A percentile compares a stretch with the other conserved stretches of the same genome.
Evolutionary conservation across 2,888 invertebrate species (phyloP).

Genomic region (Aromia moschata): DNA sequence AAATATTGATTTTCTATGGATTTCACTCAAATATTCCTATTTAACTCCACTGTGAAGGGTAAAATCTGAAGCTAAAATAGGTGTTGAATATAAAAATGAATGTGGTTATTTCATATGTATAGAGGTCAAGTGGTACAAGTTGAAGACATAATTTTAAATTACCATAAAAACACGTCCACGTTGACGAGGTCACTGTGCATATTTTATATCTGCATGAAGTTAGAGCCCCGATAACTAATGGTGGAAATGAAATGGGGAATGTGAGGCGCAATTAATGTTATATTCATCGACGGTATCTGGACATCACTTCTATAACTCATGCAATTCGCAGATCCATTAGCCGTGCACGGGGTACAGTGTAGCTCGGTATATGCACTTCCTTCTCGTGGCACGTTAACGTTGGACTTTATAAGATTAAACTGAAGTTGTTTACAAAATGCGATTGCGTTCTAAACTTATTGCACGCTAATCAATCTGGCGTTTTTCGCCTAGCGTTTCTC

Average conservation of each 20-base stretch:
- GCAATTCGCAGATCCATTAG: slow-evolving; percentile 27
- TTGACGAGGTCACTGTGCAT: background rate
- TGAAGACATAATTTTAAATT: too few relatives aligned
- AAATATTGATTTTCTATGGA: too few relatives aligned
- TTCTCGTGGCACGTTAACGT: slow-evolving; percentile 7
- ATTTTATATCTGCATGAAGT: slow-evolving; percentile 1
- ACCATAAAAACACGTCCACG: too few relatives aligned
- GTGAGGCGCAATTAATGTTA: slow-evolving; percentile 14
- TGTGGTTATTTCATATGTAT: too few relatives aligned
- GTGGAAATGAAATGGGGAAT: slow-evolving; percentile 1
- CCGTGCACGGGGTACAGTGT: slow-evolving; percentile 8
- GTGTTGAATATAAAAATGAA: too few relatives aligned
- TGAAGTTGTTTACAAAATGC: slow-evolving; percentile 3
- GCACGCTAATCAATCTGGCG: background rate
- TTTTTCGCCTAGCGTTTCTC: background rate
- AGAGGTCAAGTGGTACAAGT: too few relatives aligned
- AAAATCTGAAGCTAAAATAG: too few relatives aligned
- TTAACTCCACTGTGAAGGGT: too few relatives aligned
- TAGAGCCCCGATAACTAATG: background rate
- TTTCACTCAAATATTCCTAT: too few relatives aligned
- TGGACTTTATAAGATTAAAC: slow-evolving; percentile 7
- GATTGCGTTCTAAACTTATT: background rate
- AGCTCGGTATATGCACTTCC: slow-evolving; percentile 16
- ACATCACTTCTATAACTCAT: slow-evolving; percentile 24
- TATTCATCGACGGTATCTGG: slow-evolving; percentile 13